A percentile compares a stretch with the other conserved stretches of the same genome.
These are phyloP conservation scores for Sesia bembeciformis DNA, from an alignment of 2,888 invertebrate genomes.

Conservation along the genomic window DNA sequence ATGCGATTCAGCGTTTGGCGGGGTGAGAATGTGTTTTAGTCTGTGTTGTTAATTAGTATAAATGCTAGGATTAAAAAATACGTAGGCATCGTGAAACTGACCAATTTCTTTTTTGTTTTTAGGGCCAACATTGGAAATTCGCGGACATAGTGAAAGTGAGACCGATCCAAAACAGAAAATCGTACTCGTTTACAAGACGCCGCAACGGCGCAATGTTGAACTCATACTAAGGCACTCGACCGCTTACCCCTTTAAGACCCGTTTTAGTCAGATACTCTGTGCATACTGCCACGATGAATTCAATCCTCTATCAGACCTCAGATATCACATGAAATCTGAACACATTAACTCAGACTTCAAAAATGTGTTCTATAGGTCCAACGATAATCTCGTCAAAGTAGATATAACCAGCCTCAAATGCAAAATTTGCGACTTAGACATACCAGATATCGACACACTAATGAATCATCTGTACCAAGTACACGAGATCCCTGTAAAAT, in stretches of 20 bases:
- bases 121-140: constrained; percentile 62
- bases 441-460: constrained; percentile 44
- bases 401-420: constrained; percentile 60
- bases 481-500: constrained; percentile 53
- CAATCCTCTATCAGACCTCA: constrained; percentile 36
- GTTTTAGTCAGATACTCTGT: constrained; percentile 59
- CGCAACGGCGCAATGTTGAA: constrained; percentile 62
- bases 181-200: constrained; percentile 57
- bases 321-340: constrained; percentile 47
- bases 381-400: constrained; percentile 57
- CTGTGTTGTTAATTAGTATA: not conserved
- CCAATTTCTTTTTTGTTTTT: constrained; percentile 67
- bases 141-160: constrained; percentile 48
- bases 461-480: constrained; percentile 50
- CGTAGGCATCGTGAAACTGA: constrained; percentile 27
- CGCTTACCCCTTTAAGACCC: constrained; percentile 60
- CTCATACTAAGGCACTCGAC: constrained; percentile 53
- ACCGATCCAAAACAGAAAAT: constrained; percentile 58
- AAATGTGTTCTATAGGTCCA: constrained; percentile 58
- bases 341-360: constrained; percentile 48
- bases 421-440: constrained; percentile 41
- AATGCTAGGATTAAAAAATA: not conserved
- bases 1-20: too few relatives aligned
- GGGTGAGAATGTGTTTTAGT: not conserved
- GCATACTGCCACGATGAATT: constrained; percentile 56